Evolutionary conservation across 2,113 vertebrate genomes (phyloP), one percentile per base, ranked within the genome.

Genomic region (Thymallus thymallus): DNA sequence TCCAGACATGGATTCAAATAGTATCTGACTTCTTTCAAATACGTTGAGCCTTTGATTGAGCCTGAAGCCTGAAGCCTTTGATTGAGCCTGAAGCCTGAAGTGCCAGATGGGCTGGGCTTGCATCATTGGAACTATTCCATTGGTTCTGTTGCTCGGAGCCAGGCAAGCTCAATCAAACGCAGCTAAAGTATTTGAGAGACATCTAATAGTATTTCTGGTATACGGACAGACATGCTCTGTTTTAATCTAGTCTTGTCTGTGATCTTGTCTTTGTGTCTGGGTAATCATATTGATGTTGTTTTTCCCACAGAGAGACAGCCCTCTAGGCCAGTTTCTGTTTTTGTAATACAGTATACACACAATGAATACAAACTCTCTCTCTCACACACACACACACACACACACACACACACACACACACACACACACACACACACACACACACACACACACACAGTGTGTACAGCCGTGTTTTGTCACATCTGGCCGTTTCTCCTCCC

Each of bases 401-500:
- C 46, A 29, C 48, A 71, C 69, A 58, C 23, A 55, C 45, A 55
- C 22, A 55, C 45, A 26, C n/a, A 72, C 46, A 66, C 71, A 74
- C 61, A 74, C 46, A 29, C 48, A 71, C 69, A 58, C 24, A 29
- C 46, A 56, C 23, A 55, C 48, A 30, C 48, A 71, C 69, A 58
- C 24, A 32, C 26, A 58, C 24, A 32, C 48, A 20, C 18, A 70
- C 48, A 67, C 72, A 71, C 62, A 74, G 1, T 76, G 74, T 7
- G 24, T 16, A 65, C 63, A 3, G 6, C 6, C 26, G 30, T 22
- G 55, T 56, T 12, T 51, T 70, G 63, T 77, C 61, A 62, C 71
- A 48, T 82, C 80, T 74, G 82, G 68, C 41, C 71, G 73, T 20
- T 29, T 80, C 74, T 84, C 70, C 77, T 69, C 68, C 79, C 69